Evolutionary conservation across 2,113 vertebrate species (phyloP).

Genomic region (Rostratula benghalensis): DNA sequence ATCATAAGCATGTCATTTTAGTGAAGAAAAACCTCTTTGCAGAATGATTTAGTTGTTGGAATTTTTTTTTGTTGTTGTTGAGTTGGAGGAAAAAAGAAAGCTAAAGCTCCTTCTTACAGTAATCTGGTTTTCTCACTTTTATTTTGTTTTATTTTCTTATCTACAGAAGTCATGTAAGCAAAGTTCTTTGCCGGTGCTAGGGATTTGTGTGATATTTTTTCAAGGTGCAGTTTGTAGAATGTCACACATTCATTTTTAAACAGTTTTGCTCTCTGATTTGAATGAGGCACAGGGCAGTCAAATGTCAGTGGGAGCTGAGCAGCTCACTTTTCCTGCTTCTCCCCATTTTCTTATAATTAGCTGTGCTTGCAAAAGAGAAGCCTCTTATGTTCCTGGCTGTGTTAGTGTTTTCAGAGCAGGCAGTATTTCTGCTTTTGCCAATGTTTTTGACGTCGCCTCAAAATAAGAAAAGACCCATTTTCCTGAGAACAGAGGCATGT

Average conservation of each 20-base stretch:
- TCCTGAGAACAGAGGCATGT: neutral
- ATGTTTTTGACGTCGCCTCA: neutral
- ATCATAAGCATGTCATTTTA: conserved; percentile 1
- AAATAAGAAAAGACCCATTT: neutral
- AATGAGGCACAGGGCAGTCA: conserved; percentile 69
- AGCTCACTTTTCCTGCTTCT: conserved; percentile 36
- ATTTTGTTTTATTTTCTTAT: conserved; percentile 66
- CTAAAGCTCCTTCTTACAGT: conserved; percentile 23
- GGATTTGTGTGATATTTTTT: conserved; percentile 66
- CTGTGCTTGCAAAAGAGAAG: conserved; percentile 42
- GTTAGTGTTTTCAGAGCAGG: conserved; percentile 2
- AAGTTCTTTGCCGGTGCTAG: conserved; percentile 26
- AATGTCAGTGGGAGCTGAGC: conserved; percentile 69
- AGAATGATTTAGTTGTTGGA: conserved; percentile 23
- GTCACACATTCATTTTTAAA: conserved; percentile 81
- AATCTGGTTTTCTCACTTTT: conserved; percentile 56
- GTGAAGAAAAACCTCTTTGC: conserved; percentile 27
- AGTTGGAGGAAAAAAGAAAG: conserved; percentile 13
- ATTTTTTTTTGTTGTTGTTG: neutral
- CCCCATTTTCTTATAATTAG: neutral
- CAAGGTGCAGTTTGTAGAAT: conserved; percentile 72
- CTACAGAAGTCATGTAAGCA: conserved; percentile 18
- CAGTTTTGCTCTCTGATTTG: conserved; percentile 62
- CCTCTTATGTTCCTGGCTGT: neutral
- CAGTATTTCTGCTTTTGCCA: neutral